Evolutionary conservation across 2,797 vertebrate species (phyloP).

Genomic region (Trachurus trachurus): DNA sequence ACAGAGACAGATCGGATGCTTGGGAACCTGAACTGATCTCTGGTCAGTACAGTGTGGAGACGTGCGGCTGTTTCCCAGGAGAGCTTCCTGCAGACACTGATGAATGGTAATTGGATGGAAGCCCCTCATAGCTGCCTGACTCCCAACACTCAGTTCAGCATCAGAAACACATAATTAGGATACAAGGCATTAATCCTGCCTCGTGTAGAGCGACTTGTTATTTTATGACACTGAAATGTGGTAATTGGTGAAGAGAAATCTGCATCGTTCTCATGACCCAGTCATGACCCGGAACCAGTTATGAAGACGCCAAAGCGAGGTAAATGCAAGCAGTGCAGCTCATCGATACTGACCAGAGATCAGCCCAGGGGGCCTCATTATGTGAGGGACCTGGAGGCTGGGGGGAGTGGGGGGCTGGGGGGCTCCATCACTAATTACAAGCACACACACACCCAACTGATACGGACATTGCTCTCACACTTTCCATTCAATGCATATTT

Average conservation of each 20-base stretch:
- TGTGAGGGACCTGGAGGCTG: slow-evolving; percentile 59
- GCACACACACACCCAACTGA: slow-evolving; percentile 19
- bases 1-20: slow-evolving; percentile 45
- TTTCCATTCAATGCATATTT: slow-evolving; percentile 13
- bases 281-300: slow-evolving; percentile 74
- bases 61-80: slow-evolving; percentile 60
- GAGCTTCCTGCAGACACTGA: slow-evolving; percentile 76
- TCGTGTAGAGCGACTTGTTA: slow-evolving; percentile 58
- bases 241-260: slow-evolving; percentile 74
- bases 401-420: slow-evolving; percentile 39
- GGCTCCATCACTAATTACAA: slow-evolving; percentile 56
- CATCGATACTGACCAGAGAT: slow-evolving; percentile 76
- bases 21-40: slow-evolving; percentile 56
- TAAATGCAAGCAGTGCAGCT: slow-evolving; percentile 61
- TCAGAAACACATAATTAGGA: slow-evolving; percentile 77
- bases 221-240: slow-evolving; percentile 70
- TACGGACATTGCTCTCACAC: not conserved
- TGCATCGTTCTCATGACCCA: slow-evolving; percentile 56
- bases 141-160: slow-evolving; percentile 56
- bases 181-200: slow-evolving; percentile 71
- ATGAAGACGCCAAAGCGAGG: slow-evolving; percentile 42
- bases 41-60: slow-evolving; percentile 64
- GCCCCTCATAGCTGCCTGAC: slow-evolving; percentile 60
- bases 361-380: slow-evolving; percentile 80
- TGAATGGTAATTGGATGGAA: slow-evolving; percentile 83